A percentile compares a stretch with the other conserved stretches of the same genome.
phyloP scores from a whole-genome alignment of 2,888 invertebrate species.

The Palloptera scutellata region DNA sequence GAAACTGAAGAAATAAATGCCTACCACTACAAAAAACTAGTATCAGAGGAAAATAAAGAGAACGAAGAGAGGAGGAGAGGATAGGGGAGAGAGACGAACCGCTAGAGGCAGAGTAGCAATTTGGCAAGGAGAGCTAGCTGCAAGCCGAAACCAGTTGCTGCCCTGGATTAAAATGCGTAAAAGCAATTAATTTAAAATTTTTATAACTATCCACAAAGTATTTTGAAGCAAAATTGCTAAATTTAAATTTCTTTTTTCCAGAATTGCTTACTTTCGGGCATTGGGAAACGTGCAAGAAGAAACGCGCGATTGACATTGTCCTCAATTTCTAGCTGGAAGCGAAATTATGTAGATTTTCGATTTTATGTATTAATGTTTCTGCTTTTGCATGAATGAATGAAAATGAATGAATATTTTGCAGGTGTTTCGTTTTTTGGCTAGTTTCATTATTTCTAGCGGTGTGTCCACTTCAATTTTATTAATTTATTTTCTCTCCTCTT shows the following conservation, averaged over 20 bases:
- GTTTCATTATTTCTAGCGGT: background rate
- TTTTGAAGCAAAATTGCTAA: background rate
- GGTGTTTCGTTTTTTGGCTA: no score
- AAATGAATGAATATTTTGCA: no score
- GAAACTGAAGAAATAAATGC: no score
- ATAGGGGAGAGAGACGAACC: no score
- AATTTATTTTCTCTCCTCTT: no score
- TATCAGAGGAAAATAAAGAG: no score
- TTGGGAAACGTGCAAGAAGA: no score
- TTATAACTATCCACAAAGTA: slow-evolving; percentile 1
- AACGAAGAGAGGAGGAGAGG: no score
- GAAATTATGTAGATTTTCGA: slow-evolving; percentile 4
- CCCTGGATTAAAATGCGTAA: slow-evolving; percentile 33
- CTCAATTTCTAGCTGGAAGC: slow-evolving; percentile 32
- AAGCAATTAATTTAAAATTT: slow-evolving; percentile 33
- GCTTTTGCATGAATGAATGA: background rate
- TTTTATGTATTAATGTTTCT: background rate
- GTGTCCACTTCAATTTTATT: background rate
- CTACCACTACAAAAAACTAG: no score
- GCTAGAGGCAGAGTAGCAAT: no score
- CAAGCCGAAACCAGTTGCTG: slow-evolving; percentile 17
- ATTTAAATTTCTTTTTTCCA: background rate
- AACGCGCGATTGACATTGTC: slow-evolving; percentile 31
- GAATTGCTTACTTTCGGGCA: no score
- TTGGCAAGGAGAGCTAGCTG: no score